Percentiles rank a stretch among this genome's conserved stretches.
phyloP scores from a whole-genome alignment of 1,140 invertebrate genomes.

The Batillaria attramentaria region DNA sequence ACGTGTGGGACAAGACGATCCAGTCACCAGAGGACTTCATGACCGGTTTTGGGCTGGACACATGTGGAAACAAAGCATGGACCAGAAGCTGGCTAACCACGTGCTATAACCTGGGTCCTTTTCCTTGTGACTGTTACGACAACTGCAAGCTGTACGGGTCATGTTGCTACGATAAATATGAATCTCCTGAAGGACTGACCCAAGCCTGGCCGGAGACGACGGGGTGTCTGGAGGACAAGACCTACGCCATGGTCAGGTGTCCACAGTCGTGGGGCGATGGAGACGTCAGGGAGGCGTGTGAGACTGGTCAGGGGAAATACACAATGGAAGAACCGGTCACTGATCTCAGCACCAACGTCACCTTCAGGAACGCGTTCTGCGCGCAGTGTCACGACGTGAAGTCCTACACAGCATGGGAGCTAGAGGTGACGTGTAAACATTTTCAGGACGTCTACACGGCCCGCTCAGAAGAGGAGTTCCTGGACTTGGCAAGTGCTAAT shows the following conservation, averaged over 20 bases:
- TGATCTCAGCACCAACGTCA: background rate
- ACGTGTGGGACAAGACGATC: background rate
- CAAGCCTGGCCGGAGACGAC: background rate
- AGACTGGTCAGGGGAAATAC: background rate
- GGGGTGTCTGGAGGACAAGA: background rate
- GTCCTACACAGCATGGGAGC: background rate
- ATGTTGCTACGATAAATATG: background rate
- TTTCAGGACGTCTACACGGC: background rate
- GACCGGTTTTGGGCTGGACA: background rate
- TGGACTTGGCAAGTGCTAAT: background rate
- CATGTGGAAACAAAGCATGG: background rate
- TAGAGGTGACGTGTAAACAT: background rate
- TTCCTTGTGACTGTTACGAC: background rate
- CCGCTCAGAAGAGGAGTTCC: background rate
- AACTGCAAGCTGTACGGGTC: background rate
- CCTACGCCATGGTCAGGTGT: background rate
- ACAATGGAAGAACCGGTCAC: background rate
- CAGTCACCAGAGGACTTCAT: background rate
- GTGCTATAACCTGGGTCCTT: background rate
- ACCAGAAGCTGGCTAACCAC: background rate
- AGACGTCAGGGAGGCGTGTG: background rate
- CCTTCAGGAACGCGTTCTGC: background rate
- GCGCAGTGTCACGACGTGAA: background rate
- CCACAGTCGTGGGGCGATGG: background rate
- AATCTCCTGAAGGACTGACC: background rate